Base-by-base conservation (phyloP, 2,888 invertebrate species). In the Yponomeuta evonymella region DNA sequence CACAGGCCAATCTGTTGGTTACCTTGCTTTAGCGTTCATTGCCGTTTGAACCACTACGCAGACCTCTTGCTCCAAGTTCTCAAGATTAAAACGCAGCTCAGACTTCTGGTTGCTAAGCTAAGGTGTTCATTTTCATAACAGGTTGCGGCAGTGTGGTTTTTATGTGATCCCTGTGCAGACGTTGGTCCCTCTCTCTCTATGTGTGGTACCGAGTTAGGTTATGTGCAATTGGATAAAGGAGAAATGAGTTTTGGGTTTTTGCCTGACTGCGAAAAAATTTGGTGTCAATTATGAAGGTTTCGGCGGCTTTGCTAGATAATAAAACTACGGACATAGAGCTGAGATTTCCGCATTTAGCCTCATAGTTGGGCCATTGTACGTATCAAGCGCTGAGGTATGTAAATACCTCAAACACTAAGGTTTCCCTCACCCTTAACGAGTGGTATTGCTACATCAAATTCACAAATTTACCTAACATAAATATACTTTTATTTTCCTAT, bases 61-160 rank as follows among this genome's bases (percentile, higher is more conserved):
- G 51, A 15, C 51, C 51, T 58, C 51, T 58, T 4, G 15, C 51
- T 58, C 15, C 3, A 5, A 4, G 51, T 58, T 58, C 15, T 58
- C 15, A 58, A 3, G 3, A 12, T 15, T 12, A 15, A 58, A 58
- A 58, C 72, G 66, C 75, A 63, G 64, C 75, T 77, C 76, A 69
- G 64, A 3, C 15, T 58, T 58, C 51, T 58, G 51, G 51, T 58
- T 58, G 15, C 15, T 15, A 15, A 15, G 15, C 15, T 58, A 15
- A 15, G 15, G 12, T 71, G 71, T 65, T 70, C 58, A 78, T 79
- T 79, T 78, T 78, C 79, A 79, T 78, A 79, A 78, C 79, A 75
- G 74, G 79, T 78, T 74, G 68, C 68, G 51, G 23, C 29, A 4
- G 48, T 69, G 48, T 51, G 30, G 48, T 23, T 48, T 30, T 65